Percentiles rank a stretch among this genome's conserved stretches.
phyloP scores from a whole-genome alignment of 64 coral and sea anemone genomes.

The Cladopsammia gracilis region DNA sequence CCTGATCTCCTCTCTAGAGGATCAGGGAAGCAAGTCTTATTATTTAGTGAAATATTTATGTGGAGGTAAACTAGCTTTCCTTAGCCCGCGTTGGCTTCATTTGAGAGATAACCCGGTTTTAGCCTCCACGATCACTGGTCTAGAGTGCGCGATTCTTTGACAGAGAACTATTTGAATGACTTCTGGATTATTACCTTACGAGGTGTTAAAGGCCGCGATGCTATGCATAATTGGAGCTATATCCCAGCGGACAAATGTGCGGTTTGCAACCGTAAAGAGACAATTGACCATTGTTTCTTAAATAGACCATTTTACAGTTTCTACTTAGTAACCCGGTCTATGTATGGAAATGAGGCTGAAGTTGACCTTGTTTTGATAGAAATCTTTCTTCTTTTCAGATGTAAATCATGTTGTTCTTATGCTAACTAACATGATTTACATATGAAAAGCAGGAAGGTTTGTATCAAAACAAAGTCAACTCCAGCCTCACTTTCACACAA shows the following conservation, averaged over 20 bases:
- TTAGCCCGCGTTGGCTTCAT: neutral
- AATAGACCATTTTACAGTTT: too few relatives aligned
- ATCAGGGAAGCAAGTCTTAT: too few relatives aligned
- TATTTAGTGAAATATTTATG: neutral
- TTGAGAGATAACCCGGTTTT: neutral
- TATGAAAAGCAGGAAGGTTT: too few relatives aligned
- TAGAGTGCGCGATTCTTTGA: neutral
- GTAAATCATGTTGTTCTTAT: too few relatives aligned
- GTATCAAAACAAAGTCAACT: too few relatives aligned
- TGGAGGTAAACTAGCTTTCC: neutral
- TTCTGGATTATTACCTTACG: neutral
- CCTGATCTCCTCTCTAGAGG: too few relatives aligned
- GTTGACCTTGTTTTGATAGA: too few relatives aligned
- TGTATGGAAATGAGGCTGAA: too few relatives aligned
- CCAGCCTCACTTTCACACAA: too few relatives aligned
- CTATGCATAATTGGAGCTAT: neutral
- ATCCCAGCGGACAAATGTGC: neutral
- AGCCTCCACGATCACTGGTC: neutral
- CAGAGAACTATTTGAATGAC: neutral
- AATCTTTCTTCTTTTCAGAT: too few relatives aligned
- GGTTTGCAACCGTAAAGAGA: neutral
- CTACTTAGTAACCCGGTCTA: too few relatives aligned
- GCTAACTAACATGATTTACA: too few relatives aligned
- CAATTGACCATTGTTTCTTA: conserved; percentile 10
- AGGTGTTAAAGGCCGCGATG: neutral